These are phyloP conservation scores for Heterodera carotae DNA, from an alignment of 1,140 invertebrate genomes.

Conservation along the genomic window DNA sequence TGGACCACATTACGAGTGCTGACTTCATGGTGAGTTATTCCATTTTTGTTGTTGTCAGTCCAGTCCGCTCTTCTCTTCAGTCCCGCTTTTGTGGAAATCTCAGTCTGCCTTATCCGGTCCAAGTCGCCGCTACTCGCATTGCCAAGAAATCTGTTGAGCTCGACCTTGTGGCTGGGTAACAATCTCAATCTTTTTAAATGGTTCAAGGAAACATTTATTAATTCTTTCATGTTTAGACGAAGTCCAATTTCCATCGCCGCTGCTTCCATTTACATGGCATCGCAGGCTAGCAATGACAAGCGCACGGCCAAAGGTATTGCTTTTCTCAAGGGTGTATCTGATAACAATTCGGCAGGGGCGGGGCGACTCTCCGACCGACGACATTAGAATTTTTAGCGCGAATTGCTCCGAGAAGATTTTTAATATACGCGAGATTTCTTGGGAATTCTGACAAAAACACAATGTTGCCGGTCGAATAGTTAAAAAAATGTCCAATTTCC, in stretches of 20 bases:
- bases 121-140: slow-evolving; percentile 92
- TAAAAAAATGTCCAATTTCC: too few relatives aligned
- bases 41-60: not conserved
- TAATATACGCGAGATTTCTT: too few relatives aligned
- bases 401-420: too few relatives aligned
- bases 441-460: too few relatives aligned
- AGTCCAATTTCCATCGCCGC: slow-evolving; percentile 98
- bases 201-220: too few relatives aligned
- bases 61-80: slow-evolving; percentile 62
- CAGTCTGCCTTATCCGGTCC: slow-evolving; percentile 83
- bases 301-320: slow-evolving; percentile 53
- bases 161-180: slow-evolving; percentile 88
- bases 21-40: slow-evolving; percentile 81
- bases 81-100: slow-evolving; percentile 72
- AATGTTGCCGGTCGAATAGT: too few relatives aligned
- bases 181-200: not conserved
- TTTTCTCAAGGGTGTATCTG: too few relatives aligned
- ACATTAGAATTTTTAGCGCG: too few relatives aligned
- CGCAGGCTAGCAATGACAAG: slow-evolving; percentile 66
- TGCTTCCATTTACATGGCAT: slow-evolving; percentile 99
- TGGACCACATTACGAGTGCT: slow-evolving; percentile 94
- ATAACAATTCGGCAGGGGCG: too few relatives aligned
- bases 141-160: slow-evolving; percentile 92
- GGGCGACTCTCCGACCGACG: too few relatives aligned
- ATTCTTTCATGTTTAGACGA: slow-evolving; percentile 69